Percentiles rank a stretch among this genome's conserved stretches.
phyloP scores from a whole-genome alignment of 1,140 invertebrate genomes.

The Temnothorax longispinosus region DNA sequence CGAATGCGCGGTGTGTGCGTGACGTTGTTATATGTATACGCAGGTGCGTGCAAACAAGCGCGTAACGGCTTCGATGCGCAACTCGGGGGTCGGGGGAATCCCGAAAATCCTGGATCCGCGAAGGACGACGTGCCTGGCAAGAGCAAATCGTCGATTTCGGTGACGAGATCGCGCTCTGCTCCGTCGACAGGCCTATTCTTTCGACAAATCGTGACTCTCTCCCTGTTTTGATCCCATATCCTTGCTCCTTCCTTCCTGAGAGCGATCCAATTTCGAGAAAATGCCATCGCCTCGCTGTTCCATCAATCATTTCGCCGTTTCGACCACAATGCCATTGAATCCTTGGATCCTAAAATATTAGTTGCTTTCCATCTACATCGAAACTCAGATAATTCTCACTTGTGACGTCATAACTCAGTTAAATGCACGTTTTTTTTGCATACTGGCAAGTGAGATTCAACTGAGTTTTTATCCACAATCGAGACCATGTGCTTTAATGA shows the following conservation, averaged over 20 bases:
- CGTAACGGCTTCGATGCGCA: conserved; percentile 28
- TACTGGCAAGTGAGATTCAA: too few species aligned
- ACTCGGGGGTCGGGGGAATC: conserved; percentile 22
- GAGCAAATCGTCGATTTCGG: conserved; percentile 75
- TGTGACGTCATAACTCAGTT: too few species aligned
- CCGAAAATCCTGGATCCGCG: conserved; percentile 64
- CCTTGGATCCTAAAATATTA: background rate
- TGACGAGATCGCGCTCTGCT: conserved; percentile 46
- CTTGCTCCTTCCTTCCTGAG: background rate
- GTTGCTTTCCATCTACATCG: too few species aligned
- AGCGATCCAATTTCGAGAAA: conserved; percentile 73
- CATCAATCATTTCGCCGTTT: conserved; percentile 68
- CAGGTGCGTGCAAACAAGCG: conserved; percentile 74
- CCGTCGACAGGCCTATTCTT: conserved; percentile 75
- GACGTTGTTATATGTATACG: conserved; percentile 83
- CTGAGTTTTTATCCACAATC: too few species aligned
- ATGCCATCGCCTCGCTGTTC: conserved; percentile 63
- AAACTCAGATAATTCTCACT: too few species aligned
- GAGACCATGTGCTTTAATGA: too few species aligned
- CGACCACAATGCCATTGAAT: background rate
- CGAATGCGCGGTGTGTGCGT: conserved; percentile 83
- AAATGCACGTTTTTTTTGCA: too few species aligned
- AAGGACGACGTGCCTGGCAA: conserved; percentile 72
- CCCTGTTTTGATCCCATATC: conserved; percentile 19
- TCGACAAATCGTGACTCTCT: conserved; percentile 78